Evolutionary conservation across 1,140 invertebrate genomes (phyloP).

Genomic region (Homalodisca vitripennis): DNA sequence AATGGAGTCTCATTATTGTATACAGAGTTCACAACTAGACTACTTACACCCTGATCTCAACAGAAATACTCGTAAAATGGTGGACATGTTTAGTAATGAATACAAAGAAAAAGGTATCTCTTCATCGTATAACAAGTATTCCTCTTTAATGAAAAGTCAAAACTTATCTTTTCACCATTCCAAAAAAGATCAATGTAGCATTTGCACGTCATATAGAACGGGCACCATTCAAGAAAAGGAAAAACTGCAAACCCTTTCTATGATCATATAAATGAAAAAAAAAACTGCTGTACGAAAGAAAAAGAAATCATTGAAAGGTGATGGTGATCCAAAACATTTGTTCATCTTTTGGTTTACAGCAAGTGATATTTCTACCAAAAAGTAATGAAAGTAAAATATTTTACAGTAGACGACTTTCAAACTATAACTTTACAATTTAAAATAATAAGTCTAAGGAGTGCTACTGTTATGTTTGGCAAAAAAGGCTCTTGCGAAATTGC

Average conservation of each 20-base stretch:
- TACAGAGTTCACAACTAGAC: background rate
- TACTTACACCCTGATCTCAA: conserved; percentile 13
- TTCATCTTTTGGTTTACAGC: background rate
- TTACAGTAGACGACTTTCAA: conserved; percentile 5
- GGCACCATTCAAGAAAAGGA: background rate
- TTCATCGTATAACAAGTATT: background rate
- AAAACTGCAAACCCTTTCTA: background rate
- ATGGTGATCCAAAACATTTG: background rate
- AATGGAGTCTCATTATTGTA: background rate
- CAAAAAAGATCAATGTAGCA: conserved; percentile 5
- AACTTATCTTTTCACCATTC: background rate
- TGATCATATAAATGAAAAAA: conserved; percentile 3
- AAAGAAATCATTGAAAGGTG: background rate
- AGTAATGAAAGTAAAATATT: conserved; percentile 11
- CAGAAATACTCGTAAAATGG: conserved; percentile 6
- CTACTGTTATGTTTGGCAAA: conserved; percentile 42
- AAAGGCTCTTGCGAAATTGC: conserved; percentile 42
- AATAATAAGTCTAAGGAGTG: conserved; percentile 38
- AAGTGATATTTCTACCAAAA: background rate
- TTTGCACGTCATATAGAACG: background rate
- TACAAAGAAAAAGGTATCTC: background rate
- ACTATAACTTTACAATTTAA: conserved; percentile 42
- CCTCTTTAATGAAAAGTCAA: background rate
- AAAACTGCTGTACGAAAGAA: background rate
- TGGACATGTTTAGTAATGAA: conserved; percentile 12